These are phyloP conservation scores for Lamprologus tigripictilis DNA, from an alignment of 2,113 vertebrate species.

Conservation along the genomic window DNA sequence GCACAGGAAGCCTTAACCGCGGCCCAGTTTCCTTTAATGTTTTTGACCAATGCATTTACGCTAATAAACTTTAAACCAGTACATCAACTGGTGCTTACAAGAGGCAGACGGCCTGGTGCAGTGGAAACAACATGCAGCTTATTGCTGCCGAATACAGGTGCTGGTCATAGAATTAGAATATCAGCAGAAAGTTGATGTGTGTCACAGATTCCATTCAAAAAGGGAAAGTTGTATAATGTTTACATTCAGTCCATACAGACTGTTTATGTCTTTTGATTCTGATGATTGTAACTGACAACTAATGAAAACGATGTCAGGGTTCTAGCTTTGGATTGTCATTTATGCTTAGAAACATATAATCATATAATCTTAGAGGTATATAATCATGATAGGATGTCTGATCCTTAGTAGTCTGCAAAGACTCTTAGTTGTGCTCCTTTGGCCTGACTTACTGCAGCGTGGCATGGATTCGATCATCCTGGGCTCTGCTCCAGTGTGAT, in stretches of 20 bases:
- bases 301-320: fast-evolving
- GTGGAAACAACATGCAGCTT: not conserved
- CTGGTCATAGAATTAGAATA: not conserved
- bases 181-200: not conserved
- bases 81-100: fast-evolving
- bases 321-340: not conserved
- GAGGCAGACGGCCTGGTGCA: not conserved
- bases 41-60: fast-evolving
- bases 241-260: not conserved
- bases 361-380: no score
- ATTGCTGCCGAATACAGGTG: not conserved
- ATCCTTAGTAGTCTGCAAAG: not conserved
- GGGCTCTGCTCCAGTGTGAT: fast-evolving
- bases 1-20: not conserved
- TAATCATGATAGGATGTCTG: not conserved
- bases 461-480: not conserved
- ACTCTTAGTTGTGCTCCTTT: not conserved
- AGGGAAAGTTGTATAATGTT: not conserved
- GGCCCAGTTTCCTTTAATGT: not conserved
- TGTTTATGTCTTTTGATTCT: fast-evolving
- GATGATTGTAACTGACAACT: not conserved
- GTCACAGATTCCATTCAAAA: not conserved
- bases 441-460: not conserved
- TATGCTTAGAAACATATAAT: not conserved
- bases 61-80: not conserved